Conservation (phyloP, 2,113 vertebrate genomes). For the Podocnemis expansa region DNA sequence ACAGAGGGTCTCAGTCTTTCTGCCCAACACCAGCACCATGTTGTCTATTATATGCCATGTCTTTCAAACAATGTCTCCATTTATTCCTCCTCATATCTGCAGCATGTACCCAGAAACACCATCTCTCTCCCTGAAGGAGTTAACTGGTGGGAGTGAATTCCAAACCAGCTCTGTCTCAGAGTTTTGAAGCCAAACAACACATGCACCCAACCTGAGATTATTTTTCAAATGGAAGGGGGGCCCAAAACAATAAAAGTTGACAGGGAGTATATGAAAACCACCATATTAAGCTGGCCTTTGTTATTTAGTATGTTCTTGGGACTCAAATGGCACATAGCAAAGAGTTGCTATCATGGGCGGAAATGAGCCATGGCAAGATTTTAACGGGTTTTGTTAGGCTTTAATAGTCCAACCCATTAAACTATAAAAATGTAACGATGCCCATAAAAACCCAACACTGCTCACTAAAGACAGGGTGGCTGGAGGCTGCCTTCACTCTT, state of each 20-base stretch:
- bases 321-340: neutral
- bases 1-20: neutral
- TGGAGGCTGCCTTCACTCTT: slow-evolving; percentile 48
- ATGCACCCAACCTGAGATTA: neutral
- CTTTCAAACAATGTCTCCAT: neutral
- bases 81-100: neutral
- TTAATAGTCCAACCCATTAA: slow-evolving; percentile 61
- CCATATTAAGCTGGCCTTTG: slow-evolving; percentile 18
- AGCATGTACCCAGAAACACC: neutral
- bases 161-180: neutral
- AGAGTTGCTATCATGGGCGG: slow-evolving; percentile 41
- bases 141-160: neutral
- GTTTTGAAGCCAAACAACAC: slow-evolving; percentile 10
- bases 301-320: slow-evolving; percentile 47
- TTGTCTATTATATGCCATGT: neutral
- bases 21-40: neutral
- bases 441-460: slow-evolving; percentile 64
- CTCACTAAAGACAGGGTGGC: slow-evolving; percentile 28
- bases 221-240: slow-evolving; percentile 32
- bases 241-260: neutral
- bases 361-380: slow-evolving; percentile 54
- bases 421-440: slow-evolving; percentile 65
- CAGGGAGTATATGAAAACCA: slow-evolving; percentile 39
- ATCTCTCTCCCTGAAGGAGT: neutral
- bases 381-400: slow-evolving; percentile 63